Evolutionary conservation across 2,113 vertebrate genomes (phyloP).

Genomic region (Phyllostomus discolor): DNA sequence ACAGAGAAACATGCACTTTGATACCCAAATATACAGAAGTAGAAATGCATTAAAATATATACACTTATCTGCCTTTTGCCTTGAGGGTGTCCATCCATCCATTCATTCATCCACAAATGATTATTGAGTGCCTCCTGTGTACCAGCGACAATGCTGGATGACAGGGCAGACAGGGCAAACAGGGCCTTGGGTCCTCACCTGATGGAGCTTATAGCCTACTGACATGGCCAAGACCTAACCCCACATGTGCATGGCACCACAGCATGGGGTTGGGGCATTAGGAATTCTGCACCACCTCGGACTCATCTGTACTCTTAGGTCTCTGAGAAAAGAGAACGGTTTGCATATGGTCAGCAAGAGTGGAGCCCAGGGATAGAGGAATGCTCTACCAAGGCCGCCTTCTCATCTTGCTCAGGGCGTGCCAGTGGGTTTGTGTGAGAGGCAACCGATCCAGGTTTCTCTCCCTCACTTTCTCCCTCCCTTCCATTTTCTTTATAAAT

Average conservation of each 20-base stretch:
- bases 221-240: not conserved
- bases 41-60: not conserved
- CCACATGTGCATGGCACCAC: rapidly evolving
- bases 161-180: not conserved
- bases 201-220: rapidly evolving
- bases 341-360: not conserved
- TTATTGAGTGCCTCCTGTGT: rapidly evolving
- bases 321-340: not conserved
- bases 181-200: not conserved
- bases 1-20: not conserved
- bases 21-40: not conserved
- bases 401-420: no score
- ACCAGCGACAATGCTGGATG: not conserved
- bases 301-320: rapidly evolving
- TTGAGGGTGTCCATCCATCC: not conserved
- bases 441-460: no score
- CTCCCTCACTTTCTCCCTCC: no score
- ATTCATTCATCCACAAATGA: no score
- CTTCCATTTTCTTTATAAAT: no score
- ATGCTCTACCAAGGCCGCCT: rapidly evolving
- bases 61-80: not conserved
- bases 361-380: not conserved
- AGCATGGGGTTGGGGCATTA: rapidly evolving
- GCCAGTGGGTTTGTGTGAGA: not conserved
- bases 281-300: not conserved